A percentile compares a stretch with the other conserved stretches of the same genome.
Conservation (phyloP, 2,113 vertebrate species). For the Pedionomus torquatus region DNA sequence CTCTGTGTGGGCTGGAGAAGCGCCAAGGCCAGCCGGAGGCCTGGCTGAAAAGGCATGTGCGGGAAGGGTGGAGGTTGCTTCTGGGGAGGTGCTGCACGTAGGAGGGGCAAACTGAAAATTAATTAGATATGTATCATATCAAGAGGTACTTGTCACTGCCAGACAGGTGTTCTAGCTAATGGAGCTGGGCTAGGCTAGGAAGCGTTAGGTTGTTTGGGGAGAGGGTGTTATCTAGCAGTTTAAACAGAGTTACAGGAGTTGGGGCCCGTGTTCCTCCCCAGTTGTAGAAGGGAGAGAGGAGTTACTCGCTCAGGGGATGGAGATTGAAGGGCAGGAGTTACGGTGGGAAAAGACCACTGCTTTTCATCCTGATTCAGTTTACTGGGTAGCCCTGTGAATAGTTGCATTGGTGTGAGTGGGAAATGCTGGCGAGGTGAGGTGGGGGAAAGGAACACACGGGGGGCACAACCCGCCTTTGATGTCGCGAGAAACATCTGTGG, state of each 20-base stretch:
- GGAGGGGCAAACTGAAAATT: background rate
- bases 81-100: background rate
- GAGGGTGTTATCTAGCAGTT: background rate
- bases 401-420: background rate
- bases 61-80: conserved; percentile 13
- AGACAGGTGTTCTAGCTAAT: background rate
- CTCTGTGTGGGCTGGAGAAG: conserved; percentile 66
- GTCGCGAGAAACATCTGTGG: background rate
- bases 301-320: background rate
- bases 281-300: background rate
- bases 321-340: background rate
- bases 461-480: background rate
- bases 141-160: background rate
- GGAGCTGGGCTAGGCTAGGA: background rate
- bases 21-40: conserved; percentile 44
- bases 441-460: background rate
- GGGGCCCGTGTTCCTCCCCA: background rate
- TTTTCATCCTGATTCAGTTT: background rate
- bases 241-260: background rate
- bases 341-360: rapidly evolving
- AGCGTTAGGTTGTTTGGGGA: rapidly evolving
- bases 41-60: background rate
- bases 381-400: background rate
- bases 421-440: background rate
- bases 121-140: rapidly evolving